Evolutionary conservation across 2,113 vertebrate genomes (phyloP).

Genomic region (Laterallus jamaicensis): DNA sequence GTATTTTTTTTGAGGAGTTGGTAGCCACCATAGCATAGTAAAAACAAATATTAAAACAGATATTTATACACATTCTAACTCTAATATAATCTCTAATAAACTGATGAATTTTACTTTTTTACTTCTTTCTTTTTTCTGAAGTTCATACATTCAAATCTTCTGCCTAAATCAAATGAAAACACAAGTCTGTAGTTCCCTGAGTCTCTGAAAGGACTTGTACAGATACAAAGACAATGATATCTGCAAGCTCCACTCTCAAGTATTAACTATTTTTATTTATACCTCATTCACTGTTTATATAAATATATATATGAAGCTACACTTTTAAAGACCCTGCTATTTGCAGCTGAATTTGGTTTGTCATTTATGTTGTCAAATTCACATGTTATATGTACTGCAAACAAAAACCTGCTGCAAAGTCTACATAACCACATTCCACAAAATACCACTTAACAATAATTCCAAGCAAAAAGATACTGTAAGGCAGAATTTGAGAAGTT

Average conservation of each 20-base stretch:
- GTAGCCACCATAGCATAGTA: background rate
- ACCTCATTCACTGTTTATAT: conserved; percentile 40
- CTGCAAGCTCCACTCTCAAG: conserved; percentile 6
- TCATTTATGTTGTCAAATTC: conserved; percentile 19
- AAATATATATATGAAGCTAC: conserved; percentile 40
- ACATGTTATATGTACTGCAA: conserved; percentile 50
- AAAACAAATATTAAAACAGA: background rate
- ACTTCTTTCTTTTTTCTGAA: background rate
- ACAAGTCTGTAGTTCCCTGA: background rate
- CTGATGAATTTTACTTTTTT: background rate
- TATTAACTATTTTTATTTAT: conserved; percentile 61
- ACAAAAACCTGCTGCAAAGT: conserved; percentile 48
- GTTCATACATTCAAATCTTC: background rate
- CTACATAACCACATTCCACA: conserved; percentile 20
- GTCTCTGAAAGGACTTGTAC: background rate
- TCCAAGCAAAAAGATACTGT: conserved; percentile 42
- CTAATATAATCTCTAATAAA: background rate
- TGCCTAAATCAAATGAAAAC: background rate
- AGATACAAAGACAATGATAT: background rate
- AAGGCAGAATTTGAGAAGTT: background rate
- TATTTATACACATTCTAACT: background rate
- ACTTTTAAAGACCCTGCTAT: conserved; percentile 47
- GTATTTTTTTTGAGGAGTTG: background rate
- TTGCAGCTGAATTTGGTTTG: conserved; percentile 48
- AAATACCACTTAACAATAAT: conserved; percentile 26